Base-by-base conservation (phyloP, 2,113 vertebrate species). In the Psittacula cyanocephala region DNA sequence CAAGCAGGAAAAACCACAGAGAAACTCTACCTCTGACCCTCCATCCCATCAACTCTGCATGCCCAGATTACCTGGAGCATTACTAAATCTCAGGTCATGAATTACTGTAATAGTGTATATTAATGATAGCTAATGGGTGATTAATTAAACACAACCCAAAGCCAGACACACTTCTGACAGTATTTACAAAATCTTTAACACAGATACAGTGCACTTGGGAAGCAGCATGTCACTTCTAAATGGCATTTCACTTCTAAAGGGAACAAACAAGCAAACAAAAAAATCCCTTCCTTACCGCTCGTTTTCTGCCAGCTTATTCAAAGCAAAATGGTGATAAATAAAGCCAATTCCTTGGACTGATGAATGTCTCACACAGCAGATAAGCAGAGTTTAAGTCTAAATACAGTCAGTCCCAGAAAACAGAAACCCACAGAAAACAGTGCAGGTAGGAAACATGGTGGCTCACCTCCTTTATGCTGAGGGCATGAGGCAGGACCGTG, bases 91-190 rank as follows among this genome's bases (percentile, higher is more conserved):
- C 44, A 35, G 41, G 39, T 78, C 57, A 59, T 10, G 17, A 39
- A 10, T 17, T 33, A 7, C 15, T 71, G 23, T 13, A 68, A 53
- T 20, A 35, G 4, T n/a, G 31, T 23, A 83, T 44, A 25, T 72
- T 68, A 23, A 23, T 17, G 31, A 46, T 17, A 47, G 15, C 13
- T 68, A 25, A 39, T 35, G 33, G 17, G 11, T 17, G 28, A 62
- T 64, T 59, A 35, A 88, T 49, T 33, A 85, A 79, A 64, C 5
- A 18, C 13, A 52, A 8, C 9, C 69, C n/a, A 31, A 86, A 76
- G 44, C 7, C 11, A 10, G 75, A 64, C 13, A 50, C 27, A 11
- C 2, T 74, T 74, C 39, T 46, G 63, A 14, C 29, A 0, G 0
- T 62, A 44, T 28, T 91, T 70, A 52, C 17, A n/a, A 46, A 25